Evolutionary conservation across 2,113 vertebrate genomes (phyloP).

Genomic region (Phrynosoma platyrhinos): DNA sequence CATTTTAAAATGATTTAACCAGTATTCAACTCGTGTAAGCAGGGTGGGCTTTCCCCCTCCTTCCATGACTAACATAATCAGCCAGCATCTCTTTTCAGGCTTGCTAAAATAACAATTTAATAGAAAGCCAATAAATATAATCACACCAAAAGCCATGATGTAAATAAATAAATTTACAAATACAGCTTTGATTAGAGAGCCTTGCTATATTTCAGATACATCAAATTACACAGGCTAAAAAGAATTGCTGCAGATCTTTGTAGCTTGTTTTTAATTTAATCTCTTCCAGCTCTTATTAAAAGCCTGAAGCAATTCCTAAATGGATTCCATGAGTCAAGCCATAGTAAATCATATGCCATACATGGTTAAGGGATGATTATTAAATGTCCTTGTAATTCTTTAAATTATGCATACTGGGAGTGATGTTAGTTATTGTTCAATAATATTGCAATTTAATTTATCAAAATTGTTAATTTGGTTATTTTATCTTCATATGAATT

Average conservation of each 20-base stretch:
- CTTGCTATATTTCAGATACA: conserved; percentile 26
- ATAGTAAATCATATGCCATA: conserved; percentile 37
- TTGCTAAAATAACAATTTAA: conserved; percentile 51
- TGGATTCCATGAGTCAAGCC: conserved; percentile 28
- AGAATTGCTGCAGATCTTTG: conserved; percentile 32
- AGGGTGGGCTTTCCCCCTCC: not conserved
- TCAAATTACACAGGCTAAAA: conserved; percentile 37
- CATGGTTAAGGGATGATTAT: conserved; percentile 34
- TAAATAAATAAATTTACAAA: conserved; percentile 59
- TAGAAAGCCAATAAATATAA: conserved; percentile 66
- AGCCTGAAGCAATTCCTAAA: conserved; percentile 50
- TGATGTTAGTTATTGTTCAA: not conserved
- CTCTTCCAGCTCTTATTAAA: conserved; percentile 36
- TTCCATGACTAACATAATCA: not conserved
- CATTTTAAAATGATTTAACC: fast-evolving
- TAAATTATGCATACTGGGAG: conserved; percentile 11
- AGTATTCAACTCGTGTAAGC: not conserved
- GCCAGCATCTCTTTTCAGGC: conserved; percentile 34
- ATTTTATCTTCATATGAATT: conserved; percentile 7
- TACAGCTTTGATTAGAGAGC: conserved; percentile 55
- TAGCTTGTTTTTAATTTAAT: conserved; percentile 43
- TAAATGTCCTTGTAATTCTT: conserved; percentile 35
- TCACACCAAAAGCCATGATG: conserved; percentile 63
- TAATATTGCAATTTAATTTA: not conserved
- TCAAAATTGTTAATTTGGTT: not conserved